These are phyloP conservation scores for Collichthys lucidus DNA, from an alignment of 2,113 vertebrate genomes.

Conservation along the genomic window DNA sequence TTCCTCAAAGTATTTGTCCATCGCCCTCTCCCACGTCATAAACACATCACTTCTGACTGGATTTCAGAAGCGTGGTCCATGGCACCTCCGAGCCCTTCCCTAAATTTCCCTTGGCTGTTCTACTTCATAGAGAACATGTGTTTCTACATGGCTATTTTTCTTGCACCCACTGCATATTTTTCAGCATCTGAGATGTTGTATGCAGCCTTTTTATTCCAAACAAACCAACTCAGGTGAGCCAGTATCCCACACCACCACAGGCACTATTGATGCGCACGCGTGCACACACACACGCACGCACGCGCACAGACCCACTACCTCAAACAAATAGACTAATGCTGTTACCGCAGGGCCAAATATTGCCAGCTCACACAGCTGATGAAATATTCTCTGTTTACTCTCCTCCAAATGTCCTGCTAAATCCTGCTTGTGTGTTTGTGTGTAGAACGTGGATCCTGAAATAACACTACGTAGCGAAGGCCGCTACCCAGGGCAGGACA, in stretches of 20 bases:
- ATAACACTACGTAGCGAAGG: conserved; percentile 52
- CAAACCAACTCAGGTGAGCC: conserved; percentile 66
- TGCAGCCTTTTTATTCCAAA: conserved; percentile 63
- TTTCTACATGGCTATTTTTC: conserved; percentile 35
- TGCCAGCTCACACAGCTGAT: conserved; percentile 81
- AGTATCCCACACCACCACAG: conserved; percentile 50
- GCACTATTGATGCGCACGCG: conserved; percentile 3
- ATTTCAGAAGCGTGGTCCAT: conserved; percentile 9
- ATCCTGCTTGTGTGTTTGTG: conserved; percentile 59
- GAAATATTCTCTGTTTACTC: conserved; percentile 82
- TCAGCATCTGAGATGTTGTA: conserved; percentile 38
- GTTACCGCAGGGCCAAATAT: conserved; percentile 74
- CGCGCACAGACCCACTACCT: conserved; percentile 44
- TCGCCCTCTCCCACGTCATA: conserved; percentile 3
- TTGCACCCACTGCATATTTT: conserved; percentile 40
- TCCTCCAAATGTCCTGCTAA: conserved; percentile 80
- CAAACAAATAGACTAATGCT: conserved; percentile 76
- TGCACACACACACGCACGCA: conserved; percentile 10
- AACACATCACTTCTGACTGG: background rate
- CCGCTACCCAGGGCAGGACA: conserved; percentile 48
- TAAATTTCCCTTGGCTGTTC: conserved; percentile 18
- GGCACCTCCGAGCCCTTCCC: conserved; percentile 7
- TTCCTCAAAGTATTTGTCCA: conserved; percentile 8
- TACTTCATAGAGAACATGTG: conserved; percentile 21
- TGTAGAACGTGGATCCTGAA: conserved; percentile 54